Evolutionary conservation across 2,113 vertebrate species (phyloP).

Genomic region (Danio rerio): DNA sequence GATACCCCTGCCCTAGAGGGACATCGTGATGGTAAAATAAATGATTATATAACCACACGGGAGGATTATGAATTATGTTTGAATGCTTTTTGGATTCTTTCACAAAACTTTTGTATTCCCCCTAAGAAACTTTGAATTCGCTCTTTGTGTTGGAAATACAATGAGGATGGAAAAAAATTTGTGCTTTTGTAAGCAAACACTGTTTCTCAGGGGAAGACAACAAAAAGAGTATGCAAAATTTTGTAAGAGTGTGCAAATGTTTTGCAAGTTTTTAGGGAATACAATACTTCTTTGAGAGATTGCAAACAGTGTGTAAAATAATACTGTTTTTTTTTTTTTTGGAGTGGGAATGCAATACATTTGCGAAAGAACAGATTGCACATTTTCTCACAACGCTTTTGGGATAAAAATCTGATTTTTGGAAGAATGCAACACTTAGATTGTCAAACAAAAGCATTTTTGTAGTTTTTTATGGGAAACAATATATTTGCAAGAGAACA

Average conservation of each 20-base stretch:
- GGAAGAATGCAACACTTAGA: no score
- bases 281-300: not conserved
- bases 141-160: not conserved
- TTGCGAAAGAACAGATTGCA: not conserved
- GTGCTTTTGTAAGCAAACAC: not conserved
- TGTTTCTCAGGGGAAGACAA: not conserved
- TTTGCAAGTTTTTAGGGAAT: not conserved
- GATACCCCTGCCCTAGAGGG: not conserved
- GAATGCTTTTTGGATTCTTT: not conserved
- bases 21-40: not conserved
- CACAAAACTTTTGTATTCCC: not conserved
- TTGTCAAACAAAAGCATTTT: no score
- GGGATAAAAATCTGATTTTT: no score
- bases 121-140: not conserved
- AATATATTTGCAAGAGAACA: no score
- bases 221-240: not conserved
- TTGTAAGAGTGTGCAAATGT: not conserved
- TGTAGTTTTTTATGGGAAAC: no score
- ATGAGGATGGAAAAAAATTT: not conserved
- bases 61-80: not conserved
- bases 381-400: no score
- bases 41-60: no score
- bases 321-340: no score
- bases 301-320: not conserved
- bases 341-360: not conserved